Evolutionary conservation across 2,797 vertebrate genomes (phyloP).

Genomic region (Kryptopterus vitreolus): DNA sequence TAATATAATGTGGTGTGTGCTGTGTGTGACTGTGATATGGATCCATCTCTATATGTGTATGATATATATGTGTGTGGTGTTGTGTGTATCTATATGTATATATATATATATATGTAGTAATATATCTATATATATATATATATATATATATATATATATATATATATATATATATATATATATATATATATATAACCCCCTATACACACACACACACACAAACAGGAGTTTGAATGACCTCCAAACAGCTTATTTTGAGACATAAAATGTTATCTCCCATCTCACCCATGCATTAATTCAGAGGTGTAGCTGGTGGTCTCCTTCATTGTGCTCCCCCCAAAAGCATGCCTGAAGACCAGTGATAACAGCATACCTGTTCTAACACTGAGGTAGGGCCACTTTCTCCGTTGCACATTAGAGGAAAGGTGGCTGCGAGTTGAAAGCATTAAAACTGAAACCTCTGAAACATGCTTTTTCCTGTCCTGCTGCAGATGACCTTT

Average conservation of each 20-base stretch:
- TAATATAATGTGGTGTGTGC: too few relatives aligned
- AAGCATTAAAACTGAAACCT: constrained; percentile 65
- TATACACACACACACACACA: too few relatives aligned
- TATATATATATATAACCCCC: too few relatives aligned
- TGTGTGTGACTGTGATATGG: too few relatives aligned
- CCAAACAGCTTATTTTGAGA: constrained; percentile 51
- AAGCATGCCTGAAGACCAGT: constrained; percentile 67
- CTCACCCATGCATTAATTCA: constrained; percentile 56
- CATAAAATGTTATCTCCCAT: constrained; percentile 62
- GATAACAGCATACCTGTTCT: constrained; percentile 62
- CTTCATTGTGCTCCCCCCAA: constrained; percentile 49
- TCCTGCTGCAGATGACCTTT: constrained; percentile 65
- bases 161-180: too few relatives aligned
- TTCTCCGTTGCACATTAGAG: constrained; percentile 56
- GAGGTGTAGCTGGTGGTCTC: constrained; percentile 52
- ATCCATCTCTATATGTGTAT: too few relatives aligned
- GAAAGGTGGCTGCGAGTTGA: constrained; percentile 63
- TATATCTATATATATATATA: too few relatives aligned
- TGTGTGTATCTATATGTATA: too few relatives aligned
- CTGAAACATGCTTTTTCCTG: constrained; percentile 60
- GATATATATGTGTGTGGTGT: too few relatives aligned
- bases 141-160: too few relatives aligned
- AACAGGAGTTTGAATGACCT: constrained; percentile 59
- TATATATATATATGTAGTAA: too few relatives aligned
- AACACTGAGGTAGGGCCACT: constrained; percentile 56